phyloP scores from a whole-genome alignment of 2,113 vertebrate genomes.

The Euleptes europaea region DNA sequence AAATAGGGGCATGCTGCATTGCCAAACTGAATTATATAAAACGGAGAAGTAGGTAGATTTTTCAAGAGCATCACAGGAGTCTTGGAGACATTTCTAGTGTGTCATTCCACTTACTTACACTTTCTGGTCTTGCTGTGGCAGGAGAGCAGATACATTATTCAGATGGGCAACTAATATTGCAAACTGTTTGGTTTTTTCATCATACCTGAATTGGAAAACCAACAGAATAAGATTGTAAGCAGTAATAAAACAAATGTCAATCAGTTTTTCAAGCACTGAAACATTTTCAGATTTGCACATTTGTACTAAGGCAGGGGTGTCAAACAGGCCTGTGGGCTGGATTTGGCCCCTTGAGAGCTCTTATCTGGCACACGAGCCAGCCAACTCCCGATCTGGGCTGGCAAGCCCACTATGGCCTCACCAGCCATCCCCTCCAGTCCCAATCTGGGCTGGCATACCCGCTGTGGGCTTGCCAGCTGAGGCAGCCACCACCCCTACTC shows the following conservation, averaged over 20 bases:
- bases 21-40: neutral
- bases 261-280: neutral
- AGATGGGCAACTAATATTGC: conserved; percentile 86
- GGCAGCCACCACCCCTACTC: no score
- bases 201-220: conserved; percentile 76
- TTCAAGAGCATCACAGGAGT: neutral
- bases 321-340: no score
- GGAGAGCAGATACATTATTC: conserved; percentile 82
- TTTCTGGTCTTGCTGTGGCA: conserved; percentile 82
- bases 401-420: no score
- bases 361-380: no score
- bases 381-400: no score
- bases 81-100: neutral
- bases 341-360: no score
- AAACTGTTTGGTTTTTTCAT: conserved; percentile 90
- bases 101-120: conserved; percentile 78
- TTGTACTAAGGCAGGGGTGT: neutral
- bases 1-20: neutral
- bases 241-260: conserved; percentile 11
- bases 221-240: conserved; percentile 11
- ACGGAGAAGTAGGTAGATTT: neutral
- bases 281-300: neutral
- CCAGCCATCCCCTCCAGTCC: no score
- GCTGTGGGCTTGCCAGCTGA: no score
- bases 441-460: no score